These are phyloP conservation scores for Lepidotrigona ventralis DNA, from an alignment of 1,140 invertebrate genomes.

Conservation along the genomic window DNA sequence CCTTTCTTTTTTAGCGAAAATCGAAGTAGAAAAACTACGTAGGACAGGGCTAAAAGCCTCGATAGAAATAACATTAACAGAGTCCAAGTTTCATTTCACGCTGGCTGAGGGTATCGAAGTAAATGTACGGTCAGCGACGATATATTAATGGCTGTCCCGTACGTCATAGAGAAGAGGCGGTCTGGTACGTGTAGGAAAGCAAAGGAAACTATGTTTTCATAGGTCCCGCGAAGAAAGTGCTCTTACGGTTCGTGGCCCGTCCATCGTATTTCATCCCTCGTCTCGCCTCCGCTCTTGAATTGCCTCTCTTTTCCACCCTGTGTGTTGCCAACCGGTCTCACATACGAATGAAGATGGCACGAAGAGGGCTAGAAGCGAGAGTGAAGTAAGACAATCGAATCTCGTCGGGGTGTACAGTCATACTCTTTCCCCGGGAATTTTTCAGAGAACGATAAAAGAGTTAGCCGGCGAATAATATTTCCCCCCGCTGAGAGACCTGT, in stretches of 20 bases:
- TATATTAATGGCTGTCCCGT: slow-evolving; percentile 37
- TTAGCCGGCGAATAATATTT: slow-evolving; percentile 38
- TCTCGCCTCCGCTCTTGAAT: not conserved
- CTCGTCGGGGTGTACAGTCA: slow-evolving; percentile 8
- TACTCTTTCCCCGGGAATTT: slow-evolving; percentile 34
- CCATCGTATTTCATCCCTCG: slow-evolving; percentile 49
- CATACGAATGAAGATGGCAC: too few relatives aligned
- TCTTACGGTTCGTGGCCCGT: slow-evolving; percentile 37
- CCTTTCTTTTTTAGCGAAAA: not conserved
- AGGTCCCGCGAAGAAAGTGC: slow-evolving; percentile 54
- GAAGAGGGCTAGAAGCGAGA: not conserved
- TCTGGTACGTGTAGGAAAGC: not conserved
- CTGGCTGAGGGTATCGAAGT: slow-evolving; percentile 23
- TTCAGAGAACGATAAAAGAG: slow-evolving; percentile 45
- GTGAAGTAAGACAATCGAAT: slow-evolving; percentile 56
- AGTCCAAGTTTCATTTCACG: not conserved
- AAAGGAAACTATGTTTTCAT: slow-evolving; percentile 42
- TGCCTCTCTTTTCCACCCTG: slow-evolving; percentile 20
- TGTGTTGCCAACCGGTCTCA: not conserved
- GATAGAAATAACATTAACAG: slow-evolving; percentile 39
- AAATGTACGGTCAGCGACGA: slow-evolving; percentile 22
- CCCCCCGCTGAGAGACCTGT: not conserved
- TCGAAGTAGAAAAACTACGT: not conserved
- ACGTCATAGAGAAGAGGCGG: slow-evolving; percentile 5
- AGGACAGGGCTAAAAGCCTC: slow-evolving; percentile 2